Evolutionary conservation across 1,140 invertebrate genomes (phyloP), one percentile per base, ranked within the genome.

Genomic region (Drosophila orosa): DNA sequence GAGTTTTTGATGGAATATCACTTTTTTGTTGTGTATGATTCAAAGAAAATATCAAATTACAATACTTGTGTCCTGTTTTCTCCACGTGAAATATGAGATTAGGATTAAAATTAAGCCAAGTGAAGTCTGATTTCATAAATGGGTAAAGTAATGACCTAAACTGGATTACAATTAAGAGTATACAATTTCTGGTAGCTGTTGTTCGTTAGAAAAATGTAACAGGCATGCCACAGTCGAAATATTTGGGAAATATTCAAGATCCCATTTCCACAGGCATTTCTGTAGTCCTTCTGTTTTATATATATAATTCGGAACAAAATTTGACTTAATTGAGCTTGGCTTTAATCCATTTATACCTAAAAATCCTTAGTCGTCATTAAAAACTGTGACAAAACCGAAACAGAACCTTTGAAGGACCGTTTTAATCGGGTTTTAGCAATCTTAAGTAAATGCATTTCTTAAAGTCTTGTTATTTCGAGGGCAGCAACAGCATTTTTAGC

Each of bases 401-500:
- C 55, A 42, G 17, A 2, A 31, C 12, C 10, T 12, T 33, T 55
- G 31, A 33, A 52, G 17, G 35, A 35, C 29, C 19, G 40, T 27
- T n/a, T 39, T 7, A 7, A 27, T 22, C 13, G 19, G 47, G 73
- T 67, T 74, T 74, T 54, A 29, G 10, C 13, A 80, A 78, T 74
- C 61, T 79, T 83, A 83, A 83, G 63, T 89, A 89, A 90, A 90
- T 89, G 84, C 80, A 81, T 55, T 58, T 52, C 9, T 6, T 22
- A 22, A 56, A 35, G 58, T 68, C 52, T 74, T 27, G 24, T 25
- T 84, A 92, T 62, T 92, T 91, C 7, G 91, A 92, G n/a, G 92
- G 92, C 40, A 92, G 77, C 54, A 92, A 57, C 40, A 93, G 73
- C 78, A 92, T 92, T 85, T 93, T 92, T 6, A 92, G 78, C 56